phyloP scores from a whole-genome alignment of 2,113 vertebrate species.

The Eurystomus gularis region DNA sequence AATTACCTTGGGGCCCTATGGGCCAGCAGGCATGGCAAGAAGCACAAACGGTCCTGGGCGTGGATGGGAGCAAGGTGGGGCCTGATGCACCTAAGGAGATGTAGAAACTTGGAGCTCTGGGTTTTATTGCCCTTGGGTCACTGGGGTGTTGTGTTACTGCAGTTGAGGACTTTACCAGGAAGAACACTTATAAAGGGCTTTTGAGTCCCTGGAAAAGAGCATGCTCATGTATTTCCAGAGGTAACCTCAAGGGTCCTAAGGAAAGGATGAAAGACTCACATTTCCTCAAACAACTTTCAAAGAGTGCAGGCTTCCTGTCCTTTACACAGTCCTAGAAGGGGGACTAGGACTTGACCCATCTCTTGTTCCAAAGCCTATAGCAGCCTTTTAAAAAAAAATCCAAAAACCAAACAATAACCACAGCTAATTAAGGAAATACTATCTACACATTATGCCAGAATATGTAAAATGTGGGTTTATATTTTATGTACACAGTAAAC shows the following conservation, averaged over 20 bases:
- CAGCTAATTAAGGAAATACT: neutral
- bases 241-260: neutral
- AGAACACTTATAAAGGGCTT: neutral
- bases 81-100: neutral
- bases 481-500: slow-evolving; percentile 20
- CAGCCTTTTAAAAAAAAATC: neutral
- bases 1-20: neutral
- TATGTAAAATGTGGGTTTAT: neutral
- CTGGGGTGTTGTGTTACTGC: neutral
- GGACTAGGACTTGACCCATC: neutral
- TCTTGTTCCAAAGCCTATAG: neutral
- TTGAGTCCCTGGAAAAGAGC: neutral
- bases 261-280: neutral
- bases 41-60: neutral
- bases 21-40: neutral
- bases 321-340: neutral
- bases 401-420: neutral
- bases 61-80: neutral
- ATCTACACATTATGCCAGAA: neutral
- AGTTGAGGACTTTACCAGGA: neutral
- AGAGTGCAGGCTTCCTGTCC: neutral
- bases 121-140: neutral
- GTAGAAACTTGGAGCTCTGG: neutral
- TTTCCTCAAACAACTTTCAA: neutral
- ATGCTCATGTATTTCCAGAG: neutral